Evolutionary conservation across 2,797 vertebrate genomes (phyloP), one percentile per base, ranked within the genome.

Genomic region (Spinibarbus caldwelli): DNA sequence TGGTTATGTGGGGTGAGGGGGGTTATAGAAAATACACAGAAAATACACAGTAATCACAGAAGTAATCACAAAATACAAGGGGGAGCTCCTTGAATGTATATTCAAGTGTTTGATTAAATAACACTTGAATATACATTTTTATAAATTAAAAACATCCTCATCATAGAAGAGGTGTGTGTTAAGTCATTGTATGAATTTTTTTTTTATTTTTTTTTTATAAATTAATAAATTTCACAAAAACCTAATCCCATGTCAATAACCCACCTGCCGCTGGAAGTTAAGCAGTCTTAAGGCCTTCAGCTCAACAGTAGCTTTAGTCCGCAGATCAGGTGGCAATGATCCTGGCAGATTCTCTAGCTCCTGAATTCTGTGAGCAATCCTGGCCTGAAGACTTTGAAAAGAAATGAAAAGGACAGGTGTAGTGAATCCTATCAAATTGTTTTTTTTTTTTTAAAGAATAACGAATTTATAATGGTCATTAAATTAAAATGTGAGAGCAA

Each of bases 341-440:
- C 98, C 98, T 8, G 98, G 98, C n/a, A 99, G 93, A 91, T 97
- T 99, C 90, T 99, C 98, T 90, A 99, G 95, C 77, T 99, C 98
- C 91, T 99, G 98, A 90, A 99, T 99, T 90, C 98, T 96, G 89
- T 99, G 98, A 87, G 97, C 97, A 87, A 99, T 98, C 87, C 98
- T 97, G 92, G 98, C 98, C 93, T 99, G 98, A 87, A 99, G 94
- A 75, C 98, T 99, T 90, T 83, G 15, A 36, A 77, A n/a, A 82
- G 43, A 31, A 43, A 67, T 67, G 11, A 66, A 38, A 71, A 78
- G 3, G 41, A n/a, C 29, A 70, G n/a, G 29, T 29, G 26, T 17
- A 70, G 17, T 70, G 2, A 68, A 52, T 78, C 4, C 36, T 17
- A 3, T 54, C 11, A 12, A 10, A 41, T 41, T 57, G 0, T 14